Evolutionary conservation across 2,888 invertebrate genomes (phyloP).

Genomic region (Lapara coniferarum): DNA sequence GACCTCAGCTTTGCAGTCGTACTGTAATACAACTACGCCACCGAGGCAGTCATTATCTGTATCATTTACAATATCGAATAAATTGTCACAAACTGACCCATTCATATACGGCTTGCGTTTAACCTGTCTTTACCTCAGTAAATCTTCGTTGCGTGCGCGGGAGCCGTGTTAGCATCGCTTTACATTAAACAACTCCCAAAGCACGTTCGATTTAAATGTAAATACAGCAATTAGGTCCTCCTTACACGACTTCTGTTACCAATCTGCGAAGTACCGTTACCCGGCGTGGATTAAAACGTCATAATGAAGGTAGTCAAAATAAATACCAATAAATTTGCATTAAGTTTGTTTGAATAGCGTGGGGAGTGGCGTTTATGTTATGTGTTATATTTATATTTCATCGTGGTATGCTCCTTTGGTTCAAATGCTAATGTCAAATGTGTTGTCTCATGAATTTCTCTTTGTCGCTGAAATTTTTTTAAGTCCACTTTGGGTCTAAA

Average conservation of each 20-base stretch:
- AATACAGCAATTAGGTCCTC: slow-evolving; percentile 66
- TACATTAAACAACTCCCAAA: slow-evolving; percentile 48
- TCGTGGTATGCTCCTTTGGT: no score
- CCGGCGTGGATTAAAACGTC: slow-evolving; percentile 19
- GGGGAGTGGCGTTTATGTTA: no score
- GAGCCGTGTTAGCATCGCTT: slow-evolving; percentile 58
- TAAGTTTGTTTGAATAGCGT: background rate
- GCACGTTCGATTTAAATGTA: slow-evolving; percentile 71
- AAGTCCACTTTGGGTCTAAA: no score
- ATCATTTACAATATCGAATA: background rate
- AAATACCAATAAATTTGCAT: slow-evolving; percentile 20
- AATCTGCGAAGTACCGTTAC: slow-evolving; percentile 21
- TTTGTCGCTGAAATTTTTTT: no score
- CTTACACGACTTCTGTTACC: slow-evolving; percentile 44
- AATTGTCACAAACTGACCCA: background rate
- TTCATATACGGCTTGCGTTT: slow-evolving; percentile 1
- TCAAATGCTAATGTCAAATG: no score
- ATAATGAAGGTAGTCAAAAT: slow-evolving; percentile 20
- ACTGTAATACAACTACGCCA: no score
- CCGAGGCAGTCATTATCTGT: no score
- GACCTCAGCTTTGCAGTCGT: no score
- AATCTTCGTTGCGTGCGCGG: slow-evolving; percentile 56
- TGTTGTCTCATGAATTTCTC: no score
- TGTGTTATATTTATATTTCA: no score
- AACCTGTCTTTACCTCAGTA: slow-evolving; percentile 38